Conservation (phyloP, 2,888 invertebrate species). For the Andrena haemorrhoa region DNA sequence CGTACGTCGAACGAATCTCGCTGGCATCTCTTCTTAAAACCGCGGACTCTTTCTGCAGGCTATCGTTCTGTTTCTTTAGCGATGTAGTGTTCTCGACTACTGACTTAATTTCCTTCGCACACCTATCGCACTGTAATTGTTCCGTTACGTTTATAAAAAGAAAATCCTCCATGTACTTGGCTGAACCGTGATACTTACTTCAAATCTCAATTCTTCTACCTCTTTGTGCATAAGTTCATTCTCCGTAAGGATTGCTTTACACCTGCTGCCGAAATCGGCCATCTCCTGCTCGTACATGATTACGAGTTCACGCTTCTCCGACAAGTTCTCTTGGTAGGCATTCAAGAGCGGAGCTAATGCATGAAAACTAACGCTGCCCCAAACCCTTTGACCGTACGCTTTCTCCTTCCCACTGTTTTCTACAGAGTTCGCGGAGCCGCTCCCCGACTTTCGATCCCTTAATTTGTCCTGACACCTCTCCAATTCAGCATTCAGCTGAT, state of each 20-base stretch:
- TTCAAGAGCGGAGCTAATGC: conserved; percentile 90
- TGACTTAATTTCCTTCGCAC: conserved; percentile 78
- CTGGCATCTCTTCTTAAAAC: conserved; percentile 90
- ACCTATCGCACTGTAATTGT: conserved; percentile 78
- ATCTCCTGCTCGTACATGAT: conserved; percentile 90
- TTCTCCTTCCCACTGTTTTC: neutral
- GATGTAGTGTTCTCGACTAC: conserved; percentile 79
- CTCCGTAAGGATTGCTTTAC: conserved; percentile 90
- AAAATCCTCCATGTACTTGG: neutral
- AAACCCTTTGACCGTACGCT: conserved; percentile 73
- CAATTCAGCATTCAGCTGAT: conserved; percentile 91
- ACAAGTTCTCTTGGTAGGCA: conserved; percentile 92
- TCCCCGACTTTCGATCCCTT: conserved; percentile 79
- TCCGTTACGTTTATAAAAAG: conserved; percentile 2
- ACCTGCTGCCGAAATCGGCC: conserved; percentile 89
- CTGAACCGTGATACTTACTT: conserved; percentile 74
- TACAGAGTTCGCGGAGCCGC: neutral
- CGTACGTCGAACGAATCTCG: conserved; percentile 90
- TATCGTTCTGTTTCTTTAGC: conserved; percentile 83
- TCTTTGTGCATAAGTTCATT: conserved; percentile 88
- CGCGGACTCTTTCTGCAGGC: conserved; percentile 88
- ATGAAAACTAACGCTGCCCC: conserved; percentile 88
- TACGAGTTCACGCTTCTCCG: conserved; percentile 91
- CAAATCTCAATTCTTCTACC: conserved; percentile 85
- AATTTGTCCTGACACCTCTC: conserved; percentile 91